Conservation (phyloP, 2,113 vertebrate genomes). For the Setophaga petechia region DNA sequence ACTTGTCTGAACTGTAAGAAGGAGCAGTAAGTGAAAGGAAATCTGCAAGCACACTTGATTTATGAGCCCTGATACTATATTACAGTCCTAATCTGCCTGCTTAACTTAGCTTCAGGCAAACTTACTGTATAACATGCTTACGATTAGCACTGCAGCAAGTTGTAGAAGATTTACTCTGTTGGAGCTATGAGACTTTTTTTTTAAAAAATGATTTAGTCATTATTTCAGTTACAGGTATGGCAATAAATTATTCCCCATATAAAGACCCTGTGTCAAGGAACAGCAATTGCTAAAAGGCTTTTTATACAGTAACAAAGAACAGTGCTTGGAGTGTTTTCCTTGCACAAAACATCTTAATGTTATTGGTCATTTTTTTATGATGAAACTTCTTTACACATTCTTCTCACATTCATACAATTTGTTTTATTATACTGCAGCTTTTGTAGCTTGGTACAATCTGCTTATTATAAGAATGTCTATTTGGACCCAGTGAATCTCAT, state of each 20-base stretch:
- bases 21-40: slow-evolving; percentile 86
- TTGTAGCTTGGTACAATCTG: slow-evolving; percentile 62
- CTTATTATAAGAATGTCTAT: slow-evolving; percentile 64
- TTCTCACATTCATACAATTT: slow-evolving; percentile 64
- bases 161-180: slow-evolving; percentile 78
- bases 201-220: slow-evolving; percentile 69
- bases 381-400: slow-evolving; percentile 65
- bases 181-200: slow-evolving; percentile 65
- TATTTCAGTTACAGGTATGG: slow-evolving; percentile 77
- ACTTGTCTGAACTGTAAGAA: slow-evolving; percentile 90
- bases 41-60: slow-evolving; percentile 90
- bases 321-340: slow-evolving; percentile 57
- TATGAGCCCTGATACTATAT: slow-evolving; percentile 85
- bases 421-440: slow-evolving; percentile 71
- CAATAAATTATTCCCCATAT: slow-evolving; percentile 72
- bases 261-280: slow-evolving; percentile 68
- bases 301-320: slow-evolving; percentile 67
- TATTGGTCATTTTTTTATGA: slow-evolving; percentile 69
- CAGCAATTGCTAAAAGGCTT: slow-evolving; percentile 58
- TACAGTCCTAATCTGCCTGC: slow-evolving; percentile 86
- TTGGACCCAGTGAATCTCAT: slow-evolving; percentile 67
- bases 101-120: slow-evolving; percentile 85
- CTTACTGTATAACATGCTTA: slow-evolving; percentile 79
- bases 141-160: slow-evolving; percentile 79
- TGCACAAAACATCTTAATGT: slow-evolving; percentile 66